Evolutionary conservation across 2,888 invertebrate species (phyloP).

Genomic region (Hypomecis atomaria): DNA sequence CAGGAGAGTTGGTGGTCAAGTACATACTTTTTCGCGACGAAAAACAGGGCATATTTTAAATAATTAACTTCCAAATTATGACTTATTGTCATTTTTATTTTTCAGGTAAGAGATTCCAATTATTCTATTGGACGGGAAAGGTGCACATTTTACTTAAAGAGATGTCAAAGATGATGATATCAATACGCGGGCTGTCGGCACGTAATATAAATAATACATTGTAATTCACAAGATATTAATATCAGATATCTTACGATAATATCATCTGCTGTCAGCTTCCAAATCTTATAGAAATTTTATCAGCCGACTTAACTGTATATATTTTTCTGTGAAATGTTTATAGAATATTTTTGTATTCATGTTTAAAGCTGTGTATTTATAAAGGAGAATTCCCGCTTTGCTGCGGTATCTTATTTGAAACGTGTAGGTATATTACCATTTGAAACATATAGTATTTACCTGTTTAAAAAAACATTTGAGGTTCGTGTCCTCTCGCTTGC

Average conservation of each 20-base stretch:
- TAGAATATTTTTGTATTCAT: slow-evolving; percentile 43
- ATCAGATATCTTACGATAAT: neutral
- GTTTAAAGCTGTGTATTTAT: slow-evolving; percentile 10
- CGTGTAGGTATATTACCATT: neutral
- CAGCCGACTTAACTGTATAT: slow-evolving; percentile 32
- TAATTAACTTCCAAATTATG: too few relatives aligned
- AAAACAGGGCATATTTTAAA: too few relatives aligned
- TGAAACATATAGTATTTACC: too few relatives aligned
- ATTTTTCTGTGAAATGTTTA: slow-evolving; percentile 38
- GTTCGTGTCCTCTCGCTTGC: too few relatives aligned
- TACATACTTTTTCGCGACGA: too few relatives aligned
- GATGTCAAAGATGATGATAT: slow-evolving; percentile 49
- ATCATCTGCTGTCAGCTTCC: slow-evolving; percentile 33
- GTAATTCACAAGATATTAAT: neutral
- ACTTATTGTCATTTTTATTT: too few relatives aligned
- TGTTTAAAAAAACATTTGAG: too few relatives aligned
- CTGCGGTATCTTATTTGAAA: neutral
- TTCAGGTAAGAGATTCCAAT: slow-evolving; percentile 59
- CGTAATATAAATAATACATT: neutral
- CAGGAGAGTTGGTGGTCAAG: too few relatives aligned
- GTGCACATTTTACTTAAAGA: slow-evolving; percentile 64
- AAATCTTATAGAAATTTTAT: slow-evolving; percentile 29
- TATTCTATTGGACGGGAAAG: slow-evolving; percentile 56
- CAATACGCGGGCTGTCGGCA: slow-evolving; percentile 21
- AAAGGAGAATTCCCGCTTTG: neutral